Percentiles rank a stretch among this genome's conserved stretches.
Conservation (phyloP, 1,140 invertebrate genomes). For the Sitophilus oryzae region DNA sequence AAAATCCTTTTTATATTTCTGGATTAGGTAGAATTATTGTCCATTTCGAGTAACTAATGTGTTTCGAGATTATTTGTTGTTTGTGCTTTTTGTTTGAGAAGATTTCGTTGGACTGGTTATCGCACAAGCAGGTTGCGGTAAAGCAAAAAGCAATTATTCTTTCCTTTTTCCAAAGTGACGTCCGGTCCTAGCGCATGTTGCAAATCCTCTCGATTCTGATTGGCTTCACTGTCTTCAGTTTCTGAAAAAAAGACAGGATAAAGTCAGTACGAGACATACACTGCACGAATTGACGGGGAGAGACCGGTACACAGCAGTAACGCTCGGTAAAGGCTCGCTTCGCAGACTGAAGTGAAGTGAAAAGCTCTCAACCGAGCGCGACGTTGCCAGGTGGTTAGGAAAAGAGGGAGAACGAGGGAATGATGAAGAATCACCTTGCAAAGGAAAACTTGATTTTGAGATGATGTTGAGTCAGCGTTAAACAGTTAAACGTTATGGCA, state of each 20-base stretch:
- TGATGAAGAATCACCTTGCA: too few relatives aligned
- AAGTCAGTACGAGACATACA: too few relatives aligned
- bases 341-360: neutral
- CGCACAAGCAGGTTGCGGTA: slow-evolving; percentile 38
- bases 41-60: slow-evolving; percentile 36
- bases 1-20: slow-evolving; percentile 5
- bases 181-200: slow-evolving; percentile 42
- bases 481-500: too few relatives aligned
- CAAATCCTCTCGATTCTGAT: slow-evolving; percentile 34
- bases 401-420: too few relatives aligned
- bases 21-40: slow-evolving; percentile 39
- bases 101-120: slow-evolving; percentile 20
- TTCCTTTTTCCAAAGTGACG: slow-evolving; percentile 22
- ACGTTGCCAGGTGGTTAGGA: too few relatives aligned
- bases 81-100: slow-evolving; percentile 9
- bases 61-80: too few relatives aligned
- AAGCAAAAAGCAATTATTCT: slow-evolving; percentile 42
- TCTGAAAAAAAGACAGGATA: too few relatives aligned
- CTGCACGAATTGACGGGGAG: neutral
- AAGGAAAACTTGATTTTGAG: too few relatives aligned
- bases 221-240: too few relatives aligned
- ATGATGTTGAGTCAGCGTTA: too few relatives aligned
- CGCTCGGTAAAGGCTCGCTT: neutral
- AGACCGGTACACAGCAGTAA: neutral
- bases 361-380: slow-evolving; percentile 10